Percentiles rank a stretch among this genome's conserved stretches.
Conservation (phyloP, 2,888 invertebrate genomes). For the Agrotis clavis region DNA sequence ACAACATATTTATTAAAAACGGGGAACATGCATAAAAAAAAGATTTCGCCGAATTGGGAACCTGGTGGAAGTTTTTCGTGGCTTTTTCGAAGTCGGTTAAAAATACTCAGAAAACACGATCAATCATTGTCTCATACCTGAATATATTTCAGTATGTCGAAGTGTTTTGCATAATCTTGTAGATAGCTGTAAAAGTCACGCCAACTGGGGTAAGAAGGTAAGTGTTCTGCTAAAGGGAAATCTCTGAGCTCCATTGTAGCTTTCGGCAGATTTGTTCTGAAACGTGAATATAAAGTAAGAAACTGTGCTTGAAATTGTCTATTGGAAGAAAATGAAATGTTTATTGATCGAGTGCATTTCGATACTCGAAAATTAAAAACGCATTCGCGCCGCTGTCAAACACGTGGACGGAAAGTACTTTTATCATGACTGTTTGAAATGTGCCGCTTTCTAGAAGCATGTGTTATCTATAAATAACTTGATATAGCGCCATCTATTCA, state of each 20-base stretch:
- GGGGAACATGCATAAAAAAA: too few species aligned
- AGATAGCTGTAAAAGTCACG: slow-evolving; percentile 80
- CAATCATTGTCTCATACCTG: slow-evolving; percentile 71
- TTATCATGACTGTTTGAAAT: slow-evolving; percentile 35
- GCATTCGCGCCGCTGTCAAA: not conserved
- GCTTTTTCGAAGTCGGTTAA: too few species aligned
- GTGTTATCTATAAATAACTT: slow-evolving; percentile 3
- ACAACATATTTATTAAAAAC: too few species aligned
- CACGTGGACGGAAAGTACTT: not conserved
- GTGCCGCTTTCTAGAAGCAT: slow-evolving; percentile 3
- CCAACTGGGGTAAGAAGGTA: slow-evolving; percentile 82
- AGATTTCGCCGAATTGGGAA: too few species aligned
- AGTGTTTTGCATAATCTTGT: slow-evolving; percentile 79
- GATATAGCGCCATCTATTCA: slow-evolving; percentile 58
- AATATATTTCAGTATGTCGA: slow-evolving; percentile 80
- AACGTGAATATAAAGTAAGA: slow-evolving; percentile 47
- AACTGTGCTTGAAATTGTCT: not conserved
- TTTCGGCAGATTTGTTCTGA: slow-evolving; percentile 87
- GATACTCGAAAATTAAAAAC: not conserved
- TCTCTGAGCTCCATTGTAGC: slow-evolving; percentile 85
- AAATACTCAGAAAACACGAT: too few species aligned
- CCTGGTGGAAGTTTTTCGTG: too few species aligned
- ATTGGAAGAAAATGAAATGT: not conserved
- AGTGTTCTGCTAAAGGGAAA: slow-evolving; percentile 79
- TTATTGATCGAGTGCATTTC: too few species aligned